Percentiles rank a stretch among this genome's conserved stretches.
Conservation (phyloP, 2,113 vertebrate genomes). For the Hemichromis elongatus region DNA sequence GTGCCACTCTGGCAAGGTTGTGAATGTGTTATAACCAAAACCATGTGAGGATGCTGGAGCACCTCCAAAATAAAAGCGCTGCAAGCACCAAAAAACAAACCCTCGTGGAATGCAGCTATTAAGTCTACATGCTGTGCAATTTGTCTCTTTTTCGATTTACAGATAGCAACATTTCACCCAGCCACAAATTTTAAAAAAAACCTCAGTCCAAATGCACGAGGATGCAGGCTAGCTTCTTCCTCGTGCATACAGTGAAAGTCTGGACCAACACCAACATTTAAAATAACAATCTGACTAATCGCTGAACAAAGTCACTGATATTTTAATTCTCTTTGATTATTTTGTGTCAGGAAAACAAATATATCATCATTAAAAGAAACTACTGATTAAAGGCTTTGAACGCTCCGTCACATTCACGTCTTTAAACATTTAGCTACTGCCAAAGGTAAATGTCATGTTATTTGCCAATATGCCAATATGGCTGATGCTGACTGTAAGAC, state of each 20-base stretch:
- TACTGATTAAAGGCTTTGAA: neutral
- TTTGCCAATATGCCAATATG: neutral
- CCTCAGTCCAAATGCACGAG: neutral
- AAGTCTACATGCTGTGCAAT: constrained; percentile 15
- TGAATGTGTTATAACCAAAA: constrained; percentile 16
- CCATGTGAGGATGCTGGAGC: neutral
- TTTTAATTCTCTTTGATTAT: neutral
- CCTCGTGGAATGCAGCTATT: constrained; percentile 2
- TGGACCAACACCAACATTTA: neutral
- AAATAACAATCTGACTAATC: neutral
- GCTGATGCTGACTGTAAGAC: neutral
- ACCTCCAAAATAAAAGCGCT: neutral
- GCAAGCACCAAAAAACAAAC: neutral
- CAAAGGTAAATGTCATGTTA: neutral
- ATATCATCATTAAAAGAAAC: neutral
- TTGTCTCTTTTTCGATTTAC: neutral
- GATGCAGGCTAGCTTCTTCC: neutral
- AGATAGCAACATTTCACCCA: neutral
- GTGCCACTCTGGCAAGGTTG: constrained; percentile 1
- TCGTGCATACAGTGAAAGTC: neutral
- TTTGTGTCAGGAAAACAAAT: neutral
- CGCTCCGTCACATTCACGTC: neutral
- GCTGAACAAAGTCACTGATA: accelerated
- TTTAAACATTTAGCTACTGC: neutral
- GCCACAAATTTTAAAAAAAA: neutral